Base-by-base conservation (phyloP, 2,888 invertebrate species). In the Xestia rhomboidea region DNA sequence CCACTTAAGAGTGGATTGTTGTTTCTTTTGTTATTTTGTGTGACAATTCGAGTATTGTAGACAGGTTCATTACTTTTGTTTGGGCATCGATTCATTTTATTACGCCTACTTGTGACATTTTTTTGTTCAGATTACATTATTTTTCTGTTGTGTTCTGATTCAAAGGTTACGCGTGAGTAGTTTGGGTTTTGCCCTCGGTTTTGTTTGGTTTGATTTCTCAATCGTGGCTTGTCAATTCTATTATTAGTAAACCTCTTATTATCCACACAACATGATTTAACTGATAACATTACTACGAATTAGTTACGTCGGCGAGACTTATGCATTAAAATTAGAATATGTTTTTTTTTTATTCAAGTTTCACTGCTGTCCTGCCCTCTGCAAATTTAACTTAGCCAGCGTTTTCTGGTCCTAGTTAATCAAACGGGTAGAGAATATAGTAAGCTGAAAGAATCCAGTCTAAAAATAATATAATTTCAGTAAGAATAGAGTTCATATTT, bases 1-100 rank as follows among this genome's bases (percentile, higher is more conserved):
- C 89, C 89, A 89, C 89, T 92, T 90, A 90, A 90, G 88, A 88
- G 89, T 89, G 90, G 92, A 93, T 92, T 93, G 92, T 90, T 87
- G 87, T 86, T 91, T 92, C 93, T 93, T 84, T 95, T 94, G 92
- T 94, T 93, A 88, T 91, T 92, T 91, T 91, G 88, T 91, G 88
- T 94, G 93, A 93, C 93, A 93, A 94, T 94, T 89, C 87, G 81
- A 83, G 81, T 83, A 91, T 92, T 93, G 93, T 92, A 89, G 91
- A 91, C 90, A 90, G 85, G 88, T 88, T 84, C 78, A 76, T 87
- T 89, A 64, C 85, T 81, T 89, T 90, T 90, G 74, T 84, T 86
- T 84, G 83, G 74, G 85, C 74, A 83, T 66, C 88, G 86, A 88
- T 89, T 88, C 79, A 89, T 89, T 89, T 89, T 87, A 83, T 85